Evolutionary conservation across 2,888 invertebrate species (phyloP), one percentile per base, ranked within the genome.

Genomic region (Sinopyrophorus schimmeli): DNA sequence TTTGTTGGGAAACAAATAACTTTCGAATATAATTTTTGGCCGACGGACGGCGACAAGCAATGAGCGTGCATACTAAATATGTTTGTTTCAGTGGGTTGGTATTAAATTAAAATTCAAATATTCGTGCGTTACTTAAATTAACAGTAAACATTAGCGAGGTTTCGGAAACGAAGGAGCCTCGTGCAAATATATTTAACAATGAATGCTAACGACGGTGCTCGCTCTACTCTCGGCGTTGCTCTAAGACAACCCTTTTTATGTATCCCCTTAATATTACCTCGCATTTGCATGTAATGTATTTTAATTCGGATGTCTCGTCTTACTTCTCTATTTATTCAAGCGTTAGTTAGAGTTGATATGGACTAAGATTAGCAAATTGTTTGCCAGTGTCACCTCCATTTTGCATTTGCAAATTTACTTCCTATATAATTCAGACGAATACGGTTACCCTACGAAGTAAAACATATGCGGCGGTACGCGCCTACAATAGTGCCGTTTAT

Each of bases 101-200:
- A 37, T 52, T 38, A 47, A 53, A 55, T 53, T 55, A 53, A 53
- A 55, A 50, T 53, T 39, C 47, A 38, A 53, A 53, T 44, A 53
- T 40, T 47, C 47, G 43, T 52, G 52, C 49, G 42, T 67, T 64
- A 65, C 62, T 61, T 60, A 66, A 67, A 67, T 67, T 66, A 66
- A 65, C 63, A 58, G 65, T 61, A 67, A 67, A 67, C 66, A 67
- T 66, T 67, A 63, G 64, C 65, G 59, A 52, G 57, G 60, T 64
- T 63, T 58, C 59, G 62, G 62, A 64, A 64, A 64, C 62, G 66
- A 62, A 63, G 62, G 63, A 61, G 65, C 60, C 59, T 62, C 57
- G 58, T 58, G 57, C 62, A 65, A 66, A 65, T 65, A 66, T 65
- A 67, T 65, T 64, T 65, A 66, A 67, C 66, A 68, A 67, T 67